phyloP scores from a whole-genome alignment of 2,888 invertebrate genomes.

The Thymelicus sylvestris region DNA sequence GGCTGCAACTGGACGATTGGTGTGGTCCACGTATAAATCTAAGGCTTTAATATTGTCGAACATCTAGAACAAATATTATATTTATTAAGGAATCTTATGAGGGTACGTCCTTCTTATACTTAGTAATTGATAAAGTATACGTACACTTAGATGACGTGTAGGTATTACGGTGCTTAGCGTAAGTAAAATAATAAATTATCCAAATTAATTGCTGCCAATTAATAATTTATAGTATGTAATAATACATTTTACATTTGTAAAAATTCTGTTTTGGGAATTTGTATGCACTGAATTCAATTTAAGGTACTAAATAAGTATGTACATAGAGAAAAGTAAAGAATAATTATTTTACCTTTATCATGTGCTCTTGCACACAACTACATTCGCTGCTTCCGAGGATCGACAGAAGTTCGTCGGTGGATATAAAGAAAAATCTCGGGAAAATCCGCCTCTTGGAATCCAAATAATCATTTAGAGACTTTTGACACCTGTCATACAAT shows the following conservation, averaged over 20 bases:
- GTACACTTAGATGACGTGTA: too few species aligned
- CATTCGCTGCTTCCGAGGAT: conserved; percentile 95
- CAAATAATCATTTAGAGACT: conserved; percentile 95
- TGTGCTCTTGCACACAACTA: conserved; percentile 94
- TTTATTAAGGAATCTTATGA: too few species aligned
- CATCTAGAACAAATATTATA: conserved; percentile 85
- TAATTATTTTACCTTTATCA: conserved; percentile 89
- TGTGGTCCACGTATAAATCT: conserved; percentile 87
- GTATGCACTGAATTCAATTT: too few species aligned
- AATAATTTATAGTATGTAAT: too few species aligned
- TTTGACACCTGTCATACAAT: conserved; percentile 87
- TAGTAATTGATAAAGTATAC: too few species aligned
- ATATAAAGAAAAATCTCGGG: conserved; percentile 96
- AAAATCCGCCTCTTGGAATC: conserved; percentile 94
- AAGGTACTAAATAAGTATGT: too few species aligned
- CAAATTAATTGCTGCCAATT: too few species aligned
- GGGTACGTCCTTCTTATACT: too few species aligned
- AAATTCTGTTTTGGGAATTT: too few species aligned
- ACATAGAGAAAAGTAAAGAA: background rate
- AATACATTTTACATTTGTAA: too few species aligned
- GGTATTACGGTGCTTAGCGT: too few species aligned
- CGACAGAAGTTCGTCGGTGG: conserved; percentile 95
- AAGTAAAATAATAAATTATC: too few species aligned
- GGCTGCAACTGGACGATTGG: conserved; percentile 87
- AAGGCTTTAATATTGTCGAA: conserved; percentile 95